phyloP scores from a whole-genome alignment of 2,888 invertebrate species.

The Gryllus longicercus region DNA sequence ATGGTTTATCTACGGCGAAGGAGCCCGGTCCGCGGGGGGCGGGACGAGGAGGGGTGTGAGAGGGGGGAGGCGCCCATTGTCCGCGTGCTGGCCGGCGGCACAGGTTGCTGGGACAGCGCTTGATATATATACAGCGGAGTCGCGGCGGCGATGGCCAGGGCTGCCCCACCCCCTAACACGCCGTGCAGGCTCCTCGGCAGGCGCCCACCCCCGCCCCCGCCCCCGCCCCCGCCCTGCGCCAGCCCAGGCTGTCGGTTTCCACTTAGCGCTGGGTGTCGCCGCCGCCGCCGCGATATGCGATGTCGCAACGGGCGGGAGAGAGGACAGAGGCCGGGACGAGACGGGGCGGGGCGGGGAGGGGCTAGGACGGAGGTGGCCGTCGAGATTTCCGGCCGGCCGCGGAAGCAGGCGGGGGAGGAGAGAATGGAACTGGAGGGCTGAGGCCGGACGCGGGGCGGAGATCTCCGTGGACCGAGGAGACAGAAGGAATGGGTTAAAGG shows the following conservation, averaged over 20 bases:
- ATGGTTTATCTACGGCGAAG: conserved; percentile 9
- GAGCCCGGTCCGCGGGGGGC: not conserved
- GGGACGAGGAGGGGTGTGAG: not conserved
- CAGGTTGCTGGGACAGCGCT: not conserved
- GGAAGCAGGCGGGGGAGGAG: not conserved
- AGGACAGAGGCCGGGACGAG: not conserved
- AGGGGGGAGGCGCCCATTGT: not conserved
- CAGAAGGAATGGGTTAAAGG: too few relatives aligned
- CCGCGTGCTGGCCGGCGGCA: not conserved
- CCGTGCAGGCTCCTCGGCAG: not conserved
- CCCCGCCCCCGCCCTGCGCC: not conserved
- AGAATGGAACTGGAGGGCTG: not conserved
- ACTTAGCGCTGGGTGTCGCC: not conserved
- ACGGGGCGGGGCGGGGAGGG: not conserved
- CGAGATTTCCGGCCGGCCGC: not conserved
- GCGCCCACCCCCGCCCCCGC: not conserved
- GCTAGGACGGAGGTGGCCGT: not conserved
- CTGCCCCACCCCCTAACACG: not conserved
- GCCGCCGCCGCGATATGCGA: not conserved
- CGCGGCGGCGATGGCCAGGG: not conserved
- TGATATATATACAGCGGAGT: not conserved
- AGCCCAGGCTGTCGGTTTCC: not conserved
- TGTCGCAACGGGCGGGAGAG: not conserved
- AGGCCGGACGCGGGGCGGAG: too few relatives aligned
- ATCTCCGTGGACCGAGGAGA: too few relatives aligned